phyloP scores from a whole-genome alignment of 2,888 invertebrate species.

The Argynnis bischoffii region DNA sequence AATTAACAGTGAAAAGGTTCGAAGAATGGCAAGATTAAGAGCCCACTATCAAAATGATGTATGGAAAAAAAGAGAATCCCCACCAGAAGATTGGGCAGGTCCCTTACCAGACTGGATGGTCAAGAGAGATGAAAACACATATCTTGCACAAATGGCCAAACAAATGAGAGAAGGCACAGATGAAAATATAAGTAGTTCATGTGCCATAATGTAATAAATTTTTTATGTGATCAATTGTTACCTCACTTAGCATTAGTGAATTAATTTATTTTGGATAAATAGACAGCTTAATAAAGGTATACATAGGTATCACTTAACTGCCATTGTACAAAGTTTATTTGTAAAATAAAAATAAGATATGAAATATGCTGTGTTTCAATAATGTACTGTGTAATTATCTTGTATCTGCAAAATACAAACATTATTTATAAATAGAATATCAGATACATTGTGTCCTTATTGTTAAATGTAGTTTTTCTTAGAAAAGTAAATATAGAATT shows the following conservation, averaged over 20 bases:
- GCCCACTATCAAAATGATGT: conserved; percentile 88
- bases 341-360: conserved; percentile 13
- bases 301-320: conserved; percentile 14
- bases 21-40: conserved; percentile 84
- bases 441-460: no score
- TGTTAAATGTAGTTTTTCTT: no score
- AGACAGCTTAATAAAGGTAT: not conserved
- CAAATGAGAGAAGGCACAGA: conserved; percentile 78
- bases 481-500: no score
- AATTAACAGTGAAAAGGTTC: conserved; percentile 86
- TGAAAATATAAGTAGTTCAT: conserved; percentile 51
- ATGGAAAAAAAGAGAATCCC: conserved; percentile 89
- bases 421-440: no score
- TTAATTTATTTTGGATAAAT: not conserved
- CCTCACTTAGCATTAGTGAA: conserved; percentile 3
- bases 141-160: conserved; percentile 84
- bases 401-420: no score
- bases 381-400: no score
- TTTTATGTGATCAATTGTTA: conserved; percentile 13
- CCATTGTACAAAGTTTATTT: conserved; percentile 27
- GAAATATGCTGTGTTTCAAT: conserved; percentile 6
- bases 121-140: conserved; percentile 85
- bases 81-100: conserved; percentile 91
- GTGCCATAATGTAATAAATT: conserved; percentile 65
- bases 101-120: conserved; percentile 90